Conservation (phyloP, 2,888 invertebrate genomes). For the Nasonia oneida region DNA sequence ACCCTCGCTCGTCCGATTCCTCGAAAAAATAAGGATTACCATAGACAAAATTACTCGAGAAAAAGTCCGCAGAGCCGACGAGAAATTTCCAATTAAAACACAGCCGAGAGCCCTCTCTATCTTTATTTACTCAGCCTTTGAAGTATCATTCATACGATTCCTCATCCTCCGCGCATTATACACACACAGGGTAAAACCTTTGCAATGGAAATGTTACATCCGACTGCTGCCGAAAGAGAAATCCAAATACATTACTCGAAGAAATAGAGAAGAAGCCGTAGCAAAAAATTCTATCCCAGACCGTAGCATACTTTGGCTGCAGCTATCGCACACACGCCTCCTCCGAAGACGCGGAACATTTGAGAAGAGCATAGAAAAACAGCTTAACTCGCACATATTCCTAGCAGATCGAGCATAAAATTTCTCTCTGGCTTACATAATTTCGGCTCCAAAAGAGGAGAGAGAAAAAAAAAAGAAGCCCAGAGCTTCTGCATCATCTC, state of each 20-base stretch:
- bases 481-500: conserved; percentile 39
- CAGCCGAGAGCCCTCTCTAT: not conserved
- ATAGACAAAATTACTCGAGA: not conserved
- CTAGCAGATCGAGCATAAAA: conserved; percentile 59
- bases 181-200: not conserved
- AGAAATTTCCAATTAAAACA: conserved; percentile 28
- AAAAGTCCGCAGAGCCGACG: not conserved
- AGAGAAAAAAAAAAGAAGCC: not conserved
- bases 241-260: conserved; percentile 17
- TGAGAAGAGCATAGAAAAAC: conserved; percentile 35
- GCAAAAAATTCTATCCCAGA: conserved; percentile 14
- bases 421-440: conserved; percentile 57
- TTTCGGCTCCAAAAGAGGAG: conserved; percentile 28
- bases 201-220: conserved; percentile 22
- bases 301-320: not conserved
- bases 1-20: not conserved
- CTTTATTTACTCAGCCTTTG: conserved; percentile 25
- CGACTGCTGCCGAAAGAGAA: not conserved
- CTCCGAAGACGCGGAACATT: conserved; percentile 20
- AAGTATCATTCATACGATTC: conserved; percentile 15
- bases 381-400: conserved; percentile 50
- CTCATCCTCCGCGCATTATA: not conserved
- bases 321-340: not conserved
- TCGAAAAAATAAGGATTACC: not conserved
- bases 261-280: not conserved